Evolutionary conservation across 2,797 vertebrate species (phyloP).

Genomic region (Crypturellus tataupa): DNA sequence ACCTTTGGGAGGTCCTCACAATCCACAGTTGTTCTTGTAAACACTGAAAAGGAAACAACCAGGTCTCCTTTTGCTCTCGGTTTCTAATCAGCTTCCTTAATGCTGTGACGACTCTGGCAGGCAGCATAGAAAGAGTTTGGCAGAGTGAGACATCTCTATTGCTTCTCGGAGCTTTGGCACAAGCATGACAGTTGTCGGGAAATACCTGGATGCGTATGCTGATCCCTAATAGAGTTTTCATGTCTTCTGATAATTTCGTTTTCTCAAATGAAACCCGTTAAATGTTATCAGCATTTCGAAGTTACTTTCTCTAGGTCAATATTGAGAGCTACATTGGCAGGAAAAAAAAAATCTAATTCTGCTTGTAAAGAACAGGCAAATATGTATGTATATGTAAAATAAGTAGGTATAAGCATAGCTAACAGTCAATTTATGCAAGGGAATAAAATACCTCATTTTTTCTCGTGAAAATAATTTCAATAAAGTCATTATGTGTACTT

Average conservation of each 20-base stretch:
- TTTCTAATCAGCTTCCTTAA: not conserved
- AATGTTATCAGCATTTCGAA: not conserved
- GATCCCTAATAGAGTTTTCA: not conserved
- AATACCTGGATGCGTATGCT: not conserved
- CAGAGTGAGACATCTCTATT: not conserved
- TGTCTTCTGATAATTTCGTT: constrained; percentile 2
- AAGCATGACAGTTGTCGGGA: not conserved
- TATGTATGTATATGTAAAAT: not conserved
- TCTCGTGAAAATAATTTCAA: not conserved
- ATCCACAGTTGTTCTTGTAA: not conserved
- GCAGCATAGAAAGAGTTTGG: not conserved
- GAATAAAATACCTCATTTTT: not conserved
- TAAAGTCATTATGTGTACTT: not conserved
- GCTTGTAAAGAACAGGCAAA: not conserved
- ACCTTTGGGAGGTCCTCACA: not conserved
- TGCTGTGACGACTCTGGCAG: not conserved
- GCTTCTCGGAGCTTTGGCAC: constrained; percentile 23
- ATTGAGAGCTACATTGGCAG: not conserved
- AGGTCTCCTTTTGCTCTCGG: not conserved
- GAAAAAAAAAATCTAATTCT: not conserved
- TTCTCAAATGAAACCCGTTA: not conserved
- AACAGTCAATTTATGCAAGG: not conserved
- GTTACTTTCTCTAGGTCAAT: not conserved
- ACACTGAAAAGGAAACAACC: not conserved
- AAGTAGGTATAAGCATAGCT: not conserved